Evolutionary conservation across 2,888 invertebrate genomes (phyloP).

Genomic region (Anodontia alba): DNA sequence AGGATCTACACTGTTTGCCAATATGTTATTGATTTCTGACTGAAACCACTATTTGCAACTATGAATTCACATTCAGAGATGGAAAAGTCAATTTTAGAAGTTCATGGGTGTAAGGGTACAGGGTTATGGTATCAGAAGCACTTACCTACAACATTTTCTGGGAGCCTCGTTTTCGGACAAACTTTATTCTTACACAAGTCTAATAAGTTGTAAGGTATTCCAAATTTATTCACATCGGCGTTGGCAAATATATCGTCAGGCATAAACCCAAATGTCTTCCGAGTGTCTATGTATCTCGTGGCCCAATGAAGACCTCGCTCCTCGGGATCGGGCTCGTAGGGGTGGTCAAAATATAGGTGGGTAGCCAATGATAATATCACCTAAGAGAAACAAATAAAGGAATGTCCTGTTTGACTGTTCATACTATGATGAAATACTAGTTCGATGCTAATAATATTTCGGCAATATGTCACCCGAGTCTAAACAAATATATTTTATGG

Average conservation of each 20-base stretch:
- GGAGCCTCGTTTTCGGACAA: conserved; percentile 70
- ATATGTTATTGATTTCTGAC: no score
- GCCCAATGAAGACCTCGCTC: conserved; percentile 83
- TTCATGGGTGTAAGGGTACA: no score
- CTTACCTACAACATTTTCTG: conserved; percentile 80
- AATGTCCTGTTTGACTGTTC: no score
- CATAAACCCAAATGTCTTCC: conserved; percentile 74
- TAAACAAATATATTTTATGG: no score
- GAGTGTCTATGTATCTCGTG: conserved; percentile 76
- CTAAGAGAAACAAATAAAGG: conserved; percentile 56
- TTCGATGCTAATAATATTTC: no score
- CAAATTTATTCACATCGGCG: conserved; percentile 62
- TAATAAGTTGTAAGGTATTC: conserved; percentile 63
- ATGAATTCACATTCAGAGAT: no score
- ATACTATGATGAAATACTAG: no score
- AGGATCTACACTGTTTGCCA: no score
- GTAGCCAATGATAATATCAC: conserved; percentile 77
- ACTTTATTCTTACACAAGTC: conserved; percentile 63
- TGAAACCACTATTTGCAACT: no score
- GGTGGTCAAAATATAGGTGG: conserved; percentile 78
- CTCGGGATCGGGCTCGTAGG: conserved; percentile 78
- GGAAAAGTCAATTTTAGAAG: no score
- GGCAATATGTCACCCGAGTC: no score
- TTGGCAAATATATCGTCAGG: conserved; percentile 71
- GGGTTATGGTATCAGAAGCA: no score